Conservation (phyloP, 1,140 invertebrate species). For the Bombus waltoni region DNA sequence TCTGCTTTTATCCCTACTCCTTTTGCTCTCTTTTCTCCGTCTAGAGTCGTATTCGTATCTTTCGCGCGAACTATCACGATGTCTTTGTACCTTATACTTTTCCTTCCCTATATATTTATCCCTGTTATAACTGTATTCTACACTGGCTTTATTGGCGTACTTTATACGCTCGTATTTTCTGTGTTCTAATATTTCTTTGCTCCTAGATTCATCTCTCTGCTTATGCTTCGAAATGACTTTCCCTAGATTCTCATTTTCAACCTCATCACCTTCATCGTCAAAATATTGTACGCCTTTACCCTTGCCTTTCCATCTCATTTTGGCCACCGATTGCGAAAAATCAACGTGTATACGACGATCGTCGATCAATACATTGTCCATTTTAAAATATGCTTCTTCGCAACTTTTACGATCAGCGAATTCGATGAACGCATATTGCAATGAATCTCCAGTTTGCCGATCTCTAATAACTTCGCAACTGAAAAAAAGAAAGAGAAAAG, state of each 20-base stretch:
- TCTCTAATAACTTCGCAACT: constrained; percentile 99
- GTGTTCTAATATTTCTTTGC: constrained; percentile 23
- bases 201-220: constrained; percentile 37
- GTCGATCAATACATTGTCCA: constrained; percentile 99
- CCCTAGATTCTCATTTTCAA: neutral
- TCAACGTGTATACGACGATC: constrained; percentile 99
- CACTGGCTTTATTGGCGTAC: constrained; percentile 9
- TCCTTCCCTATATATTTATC: constrained; percentile 19
- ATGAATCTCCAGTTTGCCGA: constrained; percentile 94
- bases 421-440: constrained; percentile 99
- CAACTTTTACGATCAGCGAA: constrained; percentile 97
- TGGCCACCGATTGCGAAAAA: constrained; percentile 99
- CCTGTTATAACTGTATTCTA: neutral
- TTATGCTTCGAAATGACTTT: constrained; percentile 15
- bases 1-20: constrained; percentile 52
- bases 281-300: constrained; percentile 85
- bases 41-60: constrained; percentile 3
- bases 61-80: constrained; percentile 2
- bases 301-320: constrained; percentile 94
- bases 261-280: constrained; percentile 61
- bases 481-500: constrained; percentile 59
- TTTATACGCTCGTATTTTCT: constrained; percentile 57
- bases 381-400: constrained; percentile 99
- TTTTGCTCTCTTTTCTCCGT: constrained; percentile 31
- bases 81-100: constrained; percentile 11